Conservation (phyloP, 2,113 vertebrate species). For the Microcebus lehilahytsara region DNA sequence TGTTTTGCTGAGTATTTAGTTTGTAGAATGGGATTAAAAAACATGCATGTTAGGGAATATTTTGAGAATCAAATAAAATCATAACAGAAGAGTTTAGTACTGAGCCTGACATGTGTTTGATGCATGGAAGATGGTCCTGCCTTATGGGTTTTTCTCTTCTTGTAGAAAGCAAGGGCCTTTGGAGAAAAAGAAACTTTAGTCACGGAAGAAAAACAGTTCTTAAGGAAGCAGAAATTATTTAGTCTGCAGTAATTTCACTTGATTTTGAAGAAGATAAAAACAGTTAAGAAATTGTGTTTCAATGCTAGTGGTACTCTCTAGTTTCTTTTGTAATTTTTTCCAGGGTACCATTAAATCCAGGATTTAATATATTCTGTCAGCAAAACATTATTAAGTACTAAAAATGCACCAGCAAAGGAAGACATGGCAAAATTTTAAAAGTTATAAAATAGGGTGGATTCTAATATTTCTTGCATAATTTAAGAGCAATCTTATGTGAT, state of each 20-base stretch:
- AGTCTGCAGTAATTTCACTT: conserved; percentile 25
- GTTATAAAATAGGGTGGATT: conserved; percentile 30
- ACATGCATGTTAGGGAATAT: neutral
- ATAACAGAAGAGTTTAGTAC: neutral
- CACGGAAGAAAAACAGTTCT: neutral
- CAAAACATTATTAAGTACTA: neutral
- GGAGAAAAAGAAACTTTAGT: neutral
- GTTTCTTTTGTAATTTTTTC: neutral
- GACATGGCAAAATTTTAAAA: conserved; percentile 10
- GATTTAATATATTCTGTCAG: conserved; percentile 22
- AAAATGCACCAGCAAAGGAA: conserved; percentile 12
- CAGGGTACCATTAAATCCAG: neutral
- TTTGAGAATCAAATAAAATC: neutral
- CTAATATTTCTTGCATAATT: conserved; percentile 43
- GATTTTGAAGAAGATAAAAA: conserved; percentile 52
- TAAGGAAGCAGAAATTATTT: neutral
- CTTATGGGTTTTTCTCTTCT: neutral
- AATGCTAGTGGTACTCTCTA: neutral
- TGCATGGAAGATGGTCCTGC: neutral
- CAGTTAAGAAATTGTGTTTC: neutral
- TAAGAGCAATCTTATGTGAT: conserved; percentile 37
- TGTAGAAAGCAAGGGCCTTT: neutral
- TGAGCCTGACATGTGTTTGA: neutral
- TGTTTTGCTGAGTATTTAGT: neutral
- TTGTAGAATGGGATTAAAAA: neutral